Percentiles rank a stretch among this genome's conserved stretches.
These are phyloP conservation scores for Semaprochilodus insignis DNA, from an alignment of 2,797 vertebrate species.

Conservation along the genomic window DNA sequence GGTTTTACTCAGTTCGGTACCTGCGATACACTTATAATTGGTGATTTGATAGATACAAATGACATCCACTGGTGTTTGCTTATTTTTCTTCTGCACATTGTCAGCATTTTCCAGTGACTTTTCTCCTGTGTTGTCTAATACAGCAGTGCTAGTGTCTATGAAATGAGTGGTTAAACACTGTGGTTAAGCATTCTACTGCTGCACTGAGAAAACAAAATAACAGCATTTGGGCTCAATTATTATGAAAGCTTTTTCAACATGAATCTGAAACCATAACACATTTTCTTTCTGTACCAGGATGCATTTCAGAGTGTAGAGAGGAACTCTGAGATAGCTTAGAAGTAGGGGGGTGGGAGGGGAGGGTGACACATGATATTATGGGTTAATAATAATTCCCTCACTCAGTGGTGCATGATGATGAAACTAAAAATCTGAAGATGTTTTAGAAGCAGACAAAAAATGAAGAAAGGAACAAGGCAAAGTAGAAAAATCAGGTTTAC, in stretches of 20 bases:
- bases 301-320: no score
- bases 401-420: no score
- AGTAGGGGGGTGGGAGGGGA: no score
- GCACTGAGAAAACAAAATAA: not conserved
- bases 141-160: not conserved
- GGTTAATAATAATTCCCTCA: no score
- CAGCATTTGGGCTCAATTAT: not conserved
- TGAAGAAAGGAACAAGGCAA: no score
- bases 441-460: no score
- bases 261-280: no score
- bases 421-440: no score
- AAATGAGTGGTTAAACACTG: conserved; percentile 1
- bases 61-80: conserved; percentile 5
- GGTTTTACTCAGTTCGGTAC: not conserved
- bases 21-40: conserved; percentile 1
- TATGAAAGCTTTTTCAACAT: not conserved
- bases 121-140: not conserved
- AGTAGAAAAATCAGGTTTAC: no score
- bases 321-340: no score
- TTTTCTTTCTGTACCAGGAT: no score
- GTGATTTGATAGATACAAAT: conserved; percentile 14
- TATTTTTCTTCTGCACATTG: not conserved
- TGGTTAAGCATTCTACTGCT: not conserved
- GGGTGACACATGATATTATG: no score
- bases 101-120: conserved; percentile 2